phyloP scores from a whole-genome alignment of 2,888 invertebrate species.

The Zaprionus lineosus region DNA sequence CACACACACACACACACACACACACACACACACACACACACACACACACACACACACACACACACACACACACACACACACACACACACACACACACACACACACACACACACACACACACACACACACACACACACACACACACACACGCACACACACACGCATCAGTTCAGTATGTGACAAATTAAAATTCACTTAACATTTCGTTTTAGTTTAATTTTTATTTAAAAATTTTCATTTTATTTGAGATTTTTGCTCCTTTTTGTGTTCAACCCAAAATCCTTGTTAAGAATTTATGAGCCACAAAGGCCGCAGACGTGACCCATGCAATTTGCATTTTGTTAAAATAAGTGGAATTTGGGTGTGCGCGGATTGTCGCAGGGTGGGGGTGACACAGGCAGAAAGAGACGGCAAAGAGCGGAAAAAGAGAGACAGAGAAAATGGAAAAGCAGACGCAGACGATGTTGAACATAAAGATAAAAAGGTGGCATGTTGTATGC shows the following conservation, averaged over 20 bases:
- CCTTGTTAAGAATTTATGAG: slow-evolving; percentile 68
- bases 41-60: too few species aligned
- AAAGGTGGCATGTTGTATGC: neutral
- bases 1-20: too few species aligned
- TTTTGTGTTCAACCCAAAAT: slow-evolving; percentile 34
- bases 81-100: slow-evolving; percentile 6
- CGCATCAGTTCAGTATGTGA: slow-evolving; percentile 45
- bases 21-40: too few species aligned
- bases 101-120: slow-evolving; percentile 8
- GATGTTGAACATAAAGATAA: too few species aligned
- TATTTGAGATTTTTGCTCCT: slow-evolving; percentile 20
- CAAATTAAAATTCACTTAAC: slow-evolving; percentile 74
- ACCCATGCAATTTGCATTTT: slow-evolving; percentile 67
- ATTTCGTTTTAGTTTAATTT: slow-evolving; percentile 57
- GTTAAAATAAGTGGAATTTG: slow-evolving; percentile 22
- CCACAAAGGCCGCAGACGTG: slow-evolving; percentile 66
- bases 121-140: slow-evolving; percentile 10
- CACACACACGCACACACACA: slow-evolving; percentile 14
- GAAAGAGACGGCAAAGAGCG: too few species aligned
- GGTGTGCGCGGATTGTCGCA: too few species aligned
- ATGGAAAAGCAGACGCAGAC: too few species aligned
- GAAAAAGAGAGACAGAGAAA: too few species aligned
- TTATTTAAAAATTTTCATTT: slow-evolving; percentile 41
- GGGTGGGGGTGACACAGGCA: too few species aligned
- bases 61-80: slow-evolving; percentile 18